These are phyloP conservation scores for Patagioenas fasciata DNA, from an alignment of 2,113 vertebrate genomes.

Conservation along the genomic window DNA sequence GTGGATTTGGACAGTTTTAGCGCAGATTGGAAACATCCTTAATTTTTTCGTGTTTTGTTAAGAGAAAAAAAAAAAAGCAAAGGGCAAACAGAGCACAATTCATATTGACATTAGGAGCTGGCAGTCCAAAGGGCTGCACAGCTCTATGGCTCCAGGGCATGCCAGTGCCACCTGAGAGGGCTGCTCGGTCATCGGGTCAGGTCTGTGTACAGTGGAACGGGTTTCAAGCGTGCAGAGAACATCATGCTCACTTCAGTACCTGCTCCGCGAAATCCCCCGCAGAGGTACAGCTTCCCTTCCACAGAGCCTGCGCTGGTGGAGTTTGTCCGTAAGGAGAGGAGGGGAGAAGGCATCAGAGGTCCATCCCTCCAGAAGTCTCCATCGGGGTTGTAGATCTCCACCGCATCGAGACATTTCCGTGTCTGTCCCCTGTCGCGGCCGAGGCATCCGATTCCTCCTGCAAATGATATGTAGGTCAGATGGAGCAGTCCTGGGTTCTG, in stretches of 20 bases:
- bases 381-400: constrained; percentile 94
- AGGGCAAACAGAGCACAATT: neutral
- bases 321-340: constrained; percentile 87
- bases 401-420: constrained; percentile 87
- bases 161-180: neutral
- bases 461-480: neutral
- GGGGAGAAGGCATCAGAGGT: constrained; percentile 84
- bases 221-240: neutral
- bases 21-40: neutral
- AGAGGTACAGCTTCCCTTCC: constrained; percentile 92
- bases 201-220: neutral
- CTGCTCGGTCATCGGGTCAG: neutral
- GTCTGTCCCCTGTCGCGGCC: constrained; percentile 91
- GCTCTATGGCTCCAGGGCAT: neutral
- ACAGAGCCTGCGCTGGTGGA: constrained; percentile 84
- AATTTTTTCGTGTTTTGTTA: neutral
- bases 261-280: constrained; percentile 94
- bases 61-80: neutral
- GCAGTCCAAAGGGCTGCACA: constrained; percentile 12
- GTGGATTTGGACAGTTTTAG: neutral
- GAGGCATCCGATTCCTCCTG: constrained; percentile 94
- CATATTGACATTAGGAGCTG: constrained; percentile 16
- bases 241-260: constrained; percentile 72
- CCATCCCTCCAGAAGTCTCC: constrained; percentile 92
- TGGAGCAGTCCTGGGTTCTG: neutral